A percentile compares a stretch with the other conserved stretches of the same genome.
Conservation (phyloP, 2,797 vertebrate species). For the Botia almorhae region DNA sequence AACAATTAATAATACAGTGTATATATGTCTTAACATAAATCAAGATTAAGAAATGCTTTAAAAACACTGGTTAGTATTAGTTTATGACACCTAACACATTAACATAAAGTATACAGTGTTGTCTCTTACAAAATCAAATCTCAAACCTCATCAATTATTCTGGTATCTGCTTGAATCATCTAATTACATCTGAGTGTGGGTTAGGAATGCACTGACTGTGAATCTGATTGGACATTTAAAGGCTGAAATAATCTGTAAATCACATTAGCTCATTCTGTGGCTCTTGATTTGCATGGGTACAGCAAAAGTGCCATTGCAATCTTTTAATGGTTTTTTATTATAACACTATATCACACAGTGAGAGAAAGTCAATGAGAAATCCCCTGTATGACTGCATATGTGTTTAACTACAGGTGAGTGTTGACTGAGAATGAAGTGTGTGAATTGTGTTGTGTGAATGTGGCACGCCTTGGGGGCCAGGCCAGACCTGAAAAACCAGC, state of each 20-base stretch:
- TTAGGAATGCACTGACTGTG: not conserved
- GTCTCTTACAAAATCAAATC: not conserved
- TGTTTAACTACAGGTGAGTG: constrained; percentile 25
- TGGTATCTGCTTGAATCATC: constrained; percentile 14
- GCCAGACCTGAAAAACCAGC: constrained; percentile 82
- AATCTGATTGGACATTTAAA: constrained; percentile 32
- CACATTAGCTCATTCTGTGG: constrained; percentile 19
- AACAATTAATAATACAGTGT: no score
- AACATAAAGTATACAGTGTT: no score
- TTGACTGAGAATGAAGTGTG: constrained; percentile 34
- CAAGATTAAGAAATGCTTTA: no score
- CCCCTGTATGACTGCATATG: not conserved
- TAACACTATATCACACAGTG: not conserved
- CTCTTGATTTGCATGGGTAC: constrained; percentile 34
- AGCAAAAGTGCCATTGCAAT: not conserved
- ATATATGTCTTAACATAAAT: no score
- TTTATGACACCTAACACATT: no score
- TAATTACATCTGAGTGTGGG: not conserved
- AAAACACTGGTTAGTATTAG: no score
- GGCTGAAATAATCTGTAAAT: constrained; percentile 14
- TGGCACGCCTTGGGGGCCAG: constrained; percentile 68
- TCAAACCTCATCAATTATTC: not conserved
- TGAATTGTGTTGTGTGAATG: constrained; percentile 61
- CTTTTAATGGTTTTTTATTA: constrained; percentile 13
- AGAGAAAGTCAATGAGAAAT: constrained; percentile 4